Percentiles rank a stretch among this genome's conserved stretches.
Conservation (phyloP, 2,797 vertebrate species). For the Trachurus trachurus region DNA sequence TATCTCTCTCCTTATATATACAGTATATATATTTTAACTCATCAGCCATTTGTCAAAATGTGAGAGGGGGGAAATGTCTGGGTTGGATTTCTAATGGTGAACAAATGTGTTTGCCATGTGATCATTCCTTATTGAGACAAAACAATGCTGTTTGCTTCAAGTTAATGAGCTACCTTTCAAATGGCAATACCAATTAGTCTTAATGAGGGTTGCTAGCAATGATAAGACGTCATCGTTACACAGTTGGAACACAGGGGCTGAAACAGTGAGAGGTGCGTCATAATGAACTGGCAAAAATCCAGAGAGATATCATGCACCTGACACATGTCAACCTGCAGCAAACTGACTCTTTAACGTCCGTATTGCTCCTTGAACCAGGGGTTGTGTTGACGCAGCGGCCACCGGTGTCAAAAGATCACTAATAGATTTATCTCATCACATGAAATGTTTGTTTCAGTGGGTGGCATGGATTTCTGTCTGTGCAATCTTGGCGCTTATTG, state of each 20-base stretch:
- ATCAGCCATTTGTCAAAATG: conserved; percentile 51
- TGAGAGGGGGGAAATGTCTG: conserved; percentile 32
- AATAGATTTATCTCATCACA: conserved; percentile 18
- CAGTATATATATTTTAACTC: too few species aligned
- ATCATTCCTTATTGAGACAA: conserved; percentile 73
- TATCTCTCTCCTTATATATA: too few species aligned
- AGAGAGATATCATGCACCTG: conserved; percentile 59
- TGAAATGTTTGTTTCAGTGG: conserved; percentile 52
- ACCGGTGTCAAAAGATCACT: conserved; percentile 31
- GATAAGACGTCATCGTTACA: conserved; percentile 62
- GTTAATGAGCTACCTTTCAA: conserved; percentile 75
- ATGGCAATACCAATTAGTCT: conserved; percentile 77
- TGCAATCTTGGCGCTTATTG: conserved; percentile 37
- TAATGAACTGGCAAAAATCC: conserved; percentile 72
- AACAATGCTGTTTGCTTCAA: conserved; percentile 64
- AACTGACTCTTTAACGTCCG: conserved; percentile 65
- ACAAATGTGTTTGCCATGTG: conserved; percentile 63
- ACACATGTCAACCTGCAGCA: conserved; percentile 67
- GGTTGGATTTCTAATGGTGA: conserved; percentile 38
- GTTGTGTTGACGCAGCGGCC: conserved; percentile 20
- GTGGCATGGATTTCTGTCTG: conserved; percentile 42
- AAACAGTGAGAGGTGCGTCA: conserved; percentile 58
- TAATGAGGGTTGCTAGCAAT: conserved; percentile 77
- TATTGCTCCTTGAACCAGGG: conserved; percentile 42
- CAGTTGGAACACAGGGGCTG: conserved; percentile 58